Conservation (phyloP, 2,888 invertebrate species). For the Trichogramma evanescens region DNA sequence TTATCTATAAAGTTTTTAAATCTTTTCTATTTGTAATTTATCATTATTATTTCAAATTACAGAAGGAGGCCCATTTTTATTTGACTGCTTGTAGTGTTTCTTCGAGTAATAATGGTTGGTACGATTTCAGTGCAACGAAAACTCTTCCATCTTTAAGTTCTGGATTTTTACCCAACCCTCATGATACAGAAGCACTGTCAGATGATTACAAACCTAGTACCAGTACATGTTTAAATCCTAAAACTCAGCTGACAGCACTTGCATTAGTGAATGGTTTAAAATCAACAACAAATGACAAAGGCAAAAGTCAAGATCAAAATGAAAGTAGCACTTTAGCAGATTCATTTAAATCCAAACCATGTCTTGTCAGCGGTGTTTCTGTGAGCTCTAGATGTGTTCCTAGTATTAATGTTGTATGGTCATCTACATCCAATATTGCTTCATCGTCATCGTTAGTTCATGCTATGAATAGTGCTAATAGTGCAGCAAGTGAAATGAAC, state of each 20-base stretch:
- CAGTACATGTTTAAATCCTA: slow-evolving; percentile 19
- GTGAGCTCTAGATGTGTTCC: slow-evolving; percentile 28
- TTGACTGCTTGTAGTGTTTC: slow-evolving; percentile 41
- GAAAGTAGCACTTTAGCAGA: slow-evolving; percentile 4
- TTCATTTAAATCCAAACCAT: slow-evolving; percentile 39
- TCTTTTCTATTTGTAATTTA: neutral
- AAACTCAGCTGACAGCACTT: slow-evolving; percentile 48
- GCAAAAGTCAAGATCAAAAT: slow-evolving; percentile 21
- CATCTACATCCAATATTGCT: slow-evolving; percentile 39
- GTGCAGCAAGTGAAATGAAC: slow-evolving; percentile 48
- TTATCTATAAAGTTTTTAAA: neutral
- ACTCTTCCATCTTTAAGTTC: slow-evolving; percentile 33
- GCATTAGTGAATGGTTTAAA: slow-evolving; percentile 46
- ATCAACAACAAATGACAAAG: slow-evolving; percentile 25
- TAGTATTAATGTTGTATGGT: slow-evolving; percentile 33
- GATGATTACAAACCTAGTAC: slow-evolving; percentile 31
- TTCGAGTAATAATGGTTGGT: slow-evolving; percentile 38
- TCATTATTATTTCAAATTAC: slow-evolving; percentile 20
- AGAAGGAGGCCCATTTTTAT: slow-evolving; percentile 51
- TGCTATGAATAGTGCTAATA: slow-evolving; percentile 72
- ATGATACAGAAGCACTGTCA: slow-evolving; percentile 34
- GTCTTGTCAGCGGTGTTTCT: slow-evolving; percentile 51
- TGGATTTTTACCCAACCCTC: slow-evolving; percentile 35
- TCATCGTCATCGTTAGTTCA: slow-evolving; percentile 53
- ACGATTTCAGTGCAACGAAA: slow-evolving; percentile 38